phyloP scores from a whole-genome alignment of 2,113 vertebrate species.

The Cyanistes caeruleus region DNA sequence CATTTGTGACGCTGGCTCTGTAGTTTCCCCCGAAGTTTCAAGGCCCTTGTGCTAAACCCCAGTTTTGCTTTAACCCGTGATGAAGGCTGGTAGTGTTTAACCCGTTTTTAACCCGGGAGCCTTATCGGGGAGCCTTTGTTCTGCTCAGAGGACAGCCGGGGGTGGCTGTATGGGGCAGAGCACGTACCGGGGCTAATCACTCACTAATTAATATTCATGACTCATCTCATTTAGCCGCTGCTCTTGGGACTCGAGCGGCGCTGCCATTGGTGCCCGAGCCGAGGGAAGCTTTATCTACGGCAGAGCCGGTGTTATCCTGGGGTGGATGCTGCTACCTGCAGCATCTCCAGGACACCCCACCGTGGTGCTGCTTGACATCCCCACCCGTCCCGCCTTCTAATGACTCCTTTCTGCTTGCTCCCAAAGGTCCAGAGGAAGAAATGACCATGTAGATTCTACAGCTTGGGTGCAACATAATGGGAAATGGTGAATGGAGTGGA shows the following conservation, averaged over 20 bases:
- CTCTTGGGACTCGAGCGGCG: conserved; percentile 38
- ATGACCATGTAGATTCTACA: conserved; percentile 91
- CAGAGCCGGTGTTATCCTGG: conserved; percentile 10
- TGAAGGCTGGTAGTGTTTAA: background rate
- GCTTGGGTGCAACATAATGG: conserved; percentile 85
- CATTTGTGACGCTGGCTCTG: background rate
- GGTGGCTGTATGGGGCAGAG: conserved; percentile 17
- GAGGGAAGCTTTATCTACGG: background rate
- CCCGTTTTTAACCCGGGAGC: background rate
- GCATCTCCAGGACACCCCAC: background rate
- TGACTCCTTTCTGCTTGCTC: conserved; percentile 40
- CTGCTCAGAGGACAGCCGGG: conserved; percentile 18
- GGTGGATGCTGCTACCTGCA: background rate
- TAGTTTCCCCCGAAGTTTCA: background rate
- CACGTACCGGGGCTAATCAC: conserved; percentile 11
- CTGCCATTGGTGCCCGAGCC: conserved; percentile 34
- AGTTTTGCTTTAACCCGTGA: background rate
- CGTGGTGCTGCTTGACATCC: background rate
- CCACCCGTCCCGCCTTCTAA: background rate
- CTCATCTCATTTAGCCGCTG: conserved; percentile 66
- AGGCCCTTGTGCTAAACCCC: background rate
- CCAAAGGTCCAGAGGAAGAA: conserved; percentile 83
- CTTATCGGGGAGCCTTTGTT: conserved; percentile 10
- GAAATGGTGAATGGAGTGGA: conserved; percentile 87
- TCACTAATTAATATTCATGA: conserved; percentile 75